These are phyloP conservation scores for Phataginus tetradactyla DNA, from an alignment of 2,797 vertebrate species.

Conservation along the genomic window DNA sequence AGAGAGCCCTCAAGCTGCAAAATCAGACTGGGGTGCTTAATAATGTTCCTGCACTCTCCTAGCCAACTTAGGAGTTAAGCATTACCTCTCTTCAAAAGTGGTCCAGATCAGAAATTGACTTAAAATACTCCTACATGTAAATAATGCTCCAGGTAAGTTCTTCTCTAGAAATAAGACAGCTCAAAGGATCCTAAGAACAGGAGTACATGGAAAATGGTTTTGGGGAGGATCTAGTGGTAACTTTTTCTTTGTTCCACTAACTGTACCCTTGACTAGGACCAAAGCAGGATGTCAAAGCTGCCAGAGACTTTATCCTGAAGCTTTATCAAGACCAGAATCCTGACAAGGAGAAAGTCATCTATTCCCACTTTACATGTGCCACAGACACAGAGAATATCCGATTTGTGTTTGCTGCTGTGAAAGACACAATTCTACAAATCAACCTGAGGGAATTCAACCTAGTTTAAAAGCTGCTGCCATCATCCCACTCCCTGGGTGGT, in stretches of 20 bases:
- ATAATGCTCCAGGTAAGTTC: neutral
- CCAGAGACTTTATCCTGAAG: slow-evolving; percentile 93
- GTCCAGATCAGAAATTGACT: neutral
- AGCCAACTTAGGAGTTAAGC: neutral
- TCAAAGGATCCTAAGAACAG: neutral
- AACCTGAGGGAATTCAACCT: slow-evolving; percentile 93
- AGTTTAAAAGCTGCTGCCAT: slow-evolving; percentile 80
- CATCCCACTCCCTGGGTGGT: neutral
- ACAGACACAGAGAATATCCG: slow-evolving; percentile 95
- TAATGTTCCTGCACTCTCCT: neutral
- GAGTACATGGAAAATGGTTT: neutral
- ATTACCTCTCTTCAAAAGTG: neutral
- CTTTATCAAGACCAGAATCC: slow-evolving; percentile 94
- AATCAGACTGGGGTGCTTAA: neutral
- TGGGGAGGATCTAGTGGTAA: neutral
- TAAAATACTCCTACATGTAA: neutral
- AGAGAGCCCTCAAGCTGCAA: neutral
- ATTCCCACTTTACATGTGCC: slow-evolving; percentile 93
- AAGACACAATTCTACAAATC: slow-evolving; percentile 94
- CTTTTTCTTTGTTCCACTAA: slow-evolving; percentile 2
- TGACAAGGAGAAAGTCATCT: slow-evolving; percentile 92
- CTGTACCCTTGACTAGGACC: slow-evolving; percentile 86
- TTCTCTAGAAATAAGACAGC: neutral
- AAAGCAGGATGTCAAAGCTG: slow-evolving; percentile 88
- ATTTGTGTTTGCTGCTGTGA: slow-evolving; percentile 93